Conservation (phyloP, 2,888 invertebrate genomes). For the Trichacis sp. region DNA sequence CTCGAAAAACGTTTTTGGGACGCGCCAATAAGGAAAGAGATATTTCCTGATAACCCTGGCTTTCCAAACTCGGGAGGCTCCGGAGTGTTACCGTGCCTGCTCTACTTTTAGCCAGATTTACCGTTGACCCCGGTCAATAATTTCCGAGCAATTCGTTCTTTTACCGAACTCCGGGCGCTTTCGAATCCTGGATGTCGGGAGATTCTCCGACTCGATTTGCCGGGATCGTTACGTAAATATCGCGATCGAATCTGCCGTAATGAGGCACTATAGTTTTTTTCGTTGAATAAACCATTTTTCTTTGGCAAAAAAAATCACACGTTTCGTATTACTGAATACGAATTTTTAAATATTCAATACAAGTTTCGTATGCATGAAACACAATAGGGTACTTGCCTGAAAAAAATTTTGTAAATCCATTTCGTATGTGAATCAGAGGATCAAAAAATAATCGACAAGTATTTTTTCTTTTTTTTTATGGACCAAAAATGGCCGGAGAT, state of each 20-base stretch:
- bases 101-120: conserved; percentile 20
- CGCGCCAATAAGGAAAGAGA: neutral
- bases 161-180: conserved; percentile 15
- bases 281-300: no score
- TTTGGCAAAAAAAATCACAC: no score
- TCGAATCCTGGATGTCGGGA: conserved; percentile 20
- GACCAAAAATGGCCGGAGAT: no score
- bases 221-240: conserved; percentile 29
- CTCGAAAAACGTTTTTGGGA: neutral
- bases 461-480: no score
- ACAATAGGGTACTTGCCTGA: no score
- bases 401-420: no score
- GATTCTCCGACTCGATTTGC: conserved; percentile 16
- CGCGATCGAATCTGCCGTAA: conserved; percentile 27
- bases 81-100: conserved; percentile 21
- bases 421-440: no score
- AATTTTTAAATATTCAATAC: no score
- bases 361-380: no score
- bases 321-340: no score
- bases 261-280: no score
- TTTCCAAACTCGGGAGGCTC: conserved; percentile 22
- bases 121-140: conserved; percentile 36
- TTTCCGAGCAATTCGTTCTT: conserved; percentile 33
- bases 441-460: no score
- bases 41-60: conserved; percentile 19